Percentiles rank a stretch among this genome's conserved stretches.
Evolutionary conservation across 2,797 vertebrate genomes (phyloP).

Genomic region (Myotis daubentonii): DNA sequence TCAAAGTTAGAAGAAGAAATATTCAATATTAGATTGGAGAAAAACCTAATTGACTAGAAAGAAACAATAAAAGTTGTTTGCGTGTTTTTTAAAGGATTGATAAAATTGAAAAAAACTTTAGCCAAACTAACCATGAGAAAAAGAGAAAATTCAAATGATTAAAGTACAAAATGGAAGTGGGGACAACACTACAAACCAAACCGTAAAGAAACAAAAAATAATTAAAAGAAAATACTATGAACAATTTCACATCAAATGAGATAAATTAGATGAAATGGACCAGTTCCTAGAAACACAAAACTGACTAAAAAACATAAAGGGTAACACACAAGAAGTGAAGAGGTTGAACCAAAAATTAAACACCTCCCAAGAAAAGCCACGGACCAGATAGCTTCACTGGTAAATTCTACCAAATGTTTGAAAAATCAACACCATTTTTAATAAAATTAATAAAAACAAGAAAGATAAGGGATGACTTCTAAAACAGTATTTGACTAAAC

Average conservation of each 20-base stretch:
- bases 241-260: not conserved
- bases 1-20: not conserved
- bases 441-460: not conserved
- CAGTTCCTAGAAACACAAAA: not conserved
- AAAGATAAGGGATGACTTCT: not conserved
- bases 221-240: not conserved
- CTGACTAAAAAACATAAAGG: not conserved
- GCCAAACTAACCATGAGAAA: not conserved
- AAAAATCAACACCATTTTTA: not conserved
- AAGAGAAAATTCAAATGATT: not conserved
- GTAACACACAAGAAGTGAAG: not conserved
- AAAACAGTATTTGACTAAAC: not conserved
- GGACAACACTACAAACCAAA: not conserved
- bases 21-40: not conserved
- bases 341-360: not conserved
- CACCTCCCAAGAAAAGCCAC: not conserved
- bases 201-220: not conserved
- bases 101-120: conserved; percentile 2
- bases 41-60: not conserved
- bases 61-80: not conserved
- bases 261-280: not conserved
- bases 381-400: not conserved
- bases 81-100: not conserved
- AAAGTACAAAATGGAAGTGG: not conserved
- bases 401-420: not conserved